These are phyloP conservation scores for Anas bernieri DNA, from an alignment of 2,797 vertebrate species.

Conservation along the genomic window DNA sequence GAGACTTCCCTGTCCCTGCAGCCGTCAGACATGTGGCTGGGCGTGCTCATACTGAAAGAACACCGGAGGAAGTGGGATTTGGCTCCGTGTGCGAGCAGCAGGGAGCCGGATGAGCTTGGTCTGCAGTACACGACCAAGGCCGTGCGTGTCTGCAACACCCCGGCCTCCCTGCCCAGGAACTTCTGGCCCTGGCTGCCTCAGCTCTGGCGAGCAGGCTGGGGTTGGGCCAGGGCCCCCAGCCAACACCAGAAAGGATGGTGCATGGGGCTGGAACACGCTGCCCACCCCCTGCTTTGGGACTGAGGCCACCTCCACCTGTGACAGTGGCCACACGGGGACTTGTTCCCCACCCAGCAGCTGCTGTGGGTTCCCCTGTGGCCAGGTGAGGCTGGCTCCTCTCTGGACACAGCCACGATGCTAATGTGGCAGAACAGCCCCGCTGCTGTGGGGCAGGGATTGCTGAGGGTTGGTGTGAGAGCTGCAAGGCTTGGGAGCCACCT, in stretches of 20 bases:
- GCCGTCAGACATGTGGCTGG: background rate
- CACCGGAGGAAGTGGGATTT: constrained; percentile 37
- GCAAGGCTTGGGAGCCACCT: background rate
- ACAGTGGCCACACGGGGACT: accelerated
- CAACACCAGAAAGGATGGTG: accelerated
- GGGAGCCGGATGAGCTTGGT: background rate
- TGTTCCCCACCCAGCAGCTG: background rate
- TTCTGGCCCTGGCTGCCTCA: background rate
- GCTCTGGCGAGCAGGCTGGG: background rate
- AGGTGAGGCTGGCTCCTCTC: background rate
- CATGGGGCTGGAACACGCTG: accelerated
- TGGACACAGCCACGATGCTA: background rate
- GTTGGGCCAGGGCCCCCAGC: background rate
- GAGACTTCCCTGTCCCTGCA: constrained; percentile 15
- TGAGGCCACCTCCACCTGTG: accelerated
- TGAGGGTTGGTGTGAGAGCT: background rate
- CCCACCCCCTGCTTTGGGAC: background rate
- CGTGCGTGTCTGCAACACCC: background rate
- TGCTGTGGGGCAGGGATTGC: background rate
- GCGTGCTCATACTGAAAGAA: constrained; percentile 42
- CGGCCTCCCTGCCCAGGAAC: background rate
- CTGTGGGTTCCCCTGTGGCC: background rate
- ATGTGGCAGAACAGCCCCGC: background rate
- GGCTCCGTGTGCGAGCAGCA: background rate
- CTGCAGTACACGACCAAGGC: background rate